Conservation (phyloP, 1,140 invertebrate genomes). For the Marisa cornuarietis region DNA sequence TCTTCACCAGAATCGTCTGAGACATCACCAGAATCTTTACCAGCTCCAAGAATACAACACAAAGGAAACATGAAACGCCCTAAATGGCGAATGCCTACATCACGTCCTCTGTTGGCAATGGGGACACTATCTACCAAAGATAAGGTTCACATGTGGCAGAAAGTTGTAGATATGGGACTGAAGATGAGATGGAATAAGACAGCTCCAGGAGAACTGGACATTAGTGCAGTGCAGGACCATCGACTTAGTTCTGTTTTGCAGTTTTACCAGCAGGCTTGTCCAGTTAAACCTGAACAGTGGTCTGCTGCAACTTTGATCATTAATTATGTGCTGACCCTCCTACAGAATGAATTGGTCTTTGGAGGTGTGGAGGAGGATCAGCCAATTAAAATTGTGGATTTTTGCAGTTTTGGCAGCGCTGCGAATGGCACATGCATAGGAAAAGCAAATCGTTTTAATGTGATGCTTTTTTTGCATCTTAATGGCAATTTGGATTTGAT, state of each 20-base stretch:
- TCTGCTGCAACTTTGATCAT: conserved; percentile 41
- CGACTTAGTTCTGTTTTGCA: conserved; percentile 35
- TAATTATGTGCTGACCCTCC: conserved; percentile 45
- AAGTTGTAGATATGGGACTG: conserved; percentile 15
- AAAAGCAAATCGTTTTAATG: conserved; percentile 45
- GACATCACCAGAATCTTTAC: conserved; percentile 1
- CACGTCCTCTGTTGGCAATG: conserved; percentile 13
- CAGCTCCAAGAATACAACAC: conserved; percentile 18
- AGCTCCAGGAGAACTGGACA: conserved; percentile 14
- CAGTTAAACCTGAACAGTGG: conserved; percentile 36
- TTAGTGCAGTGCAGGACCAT: conserved; percentile 13
- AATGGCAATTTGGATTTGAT: conserved; percentile 29
- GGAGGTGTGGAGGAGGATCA: conserved; percentile 11
- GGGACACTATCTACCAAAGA: not conserved
- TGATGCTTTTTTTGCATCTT: conserved; percentile 44
- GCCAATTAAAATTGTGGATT: conserved; percentile 40
- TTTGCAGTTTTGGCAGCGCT: conserved; percentile 44
- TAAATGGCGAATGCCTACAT: conserved; percentile 13
- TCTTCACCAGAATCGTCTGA: not conserved
- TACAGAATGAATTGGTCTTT: conserved; percentile 43
- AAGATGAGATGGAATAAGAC: conserved; percentile 13
- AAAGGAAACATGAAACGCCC: conserved; percentile 17
- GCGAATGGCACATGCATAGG: conserved; percentile 42
- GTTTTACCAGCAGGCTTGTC: conserved; percentile 42
- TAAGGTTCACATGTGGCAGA: conserved; percentile 19